A percentile compares a stretch with the other conserved stretches of the same genome.
These are phyloP conservation scores for Amphiprion percula DNA, from an alignment of 2,113 vertebrate species.

Conservation along the genomic window DNA sequence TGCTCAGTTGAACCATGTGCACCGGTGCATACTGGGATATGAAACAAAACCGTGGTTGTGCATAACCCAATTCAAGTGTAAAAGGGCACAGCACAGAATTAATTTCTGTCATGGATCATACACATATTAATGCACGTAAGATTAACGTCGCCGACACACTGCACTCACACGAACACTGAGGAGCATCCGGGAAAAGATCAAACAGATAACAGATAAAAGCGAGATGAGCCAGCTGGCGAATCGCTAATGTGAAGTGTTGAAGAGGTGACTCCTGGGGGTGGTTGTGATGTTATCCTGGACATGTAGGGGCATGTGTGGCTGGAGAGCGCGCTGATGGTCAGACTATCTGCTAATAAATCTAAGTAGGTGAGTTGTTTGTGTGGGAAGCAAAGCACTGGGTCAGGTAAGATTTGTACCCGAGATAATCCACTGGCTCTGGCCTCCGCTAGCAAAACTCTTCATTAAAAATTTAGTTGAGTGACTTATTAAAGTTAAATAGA, in stretches of 20 bases:
- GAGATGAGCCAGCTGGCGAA: slow-evolving; percentile 42
- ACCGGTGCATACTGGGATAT: slow-evolving; percentile 36
- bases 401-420: slow-evolving; percentile 39
- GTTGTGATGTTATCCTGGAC: slow-evolving; percentile 48
- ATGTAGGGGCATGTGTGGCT: slow-evolving; percentile 66
- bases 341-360: slow-evolving; percentile 62
- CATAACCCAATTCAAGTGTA: slow-evolving; percentile 28
- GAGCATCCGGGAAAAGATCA: slow-evolving; percentile 38
- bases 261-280: slow-evolving; percentile 38
- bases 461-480: too few species aligned
- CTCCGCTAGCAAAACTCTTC: neutral
- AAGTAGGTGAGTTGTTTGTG: slow-evolving; percentile 51
- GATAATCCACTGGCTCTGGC: slow-evolving; percentile 31
- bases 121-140: neutral
- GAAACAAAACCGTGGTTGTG: slow-evolving; percentile 45
- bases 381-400: slow-evolving; percentile 29
- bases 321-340: slow-evolving; percentile 66
- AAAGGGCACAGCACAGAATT: neutral
- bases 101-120: neutral
- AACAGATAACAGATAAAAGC: slow-evolving; percentile 43
- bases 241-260: slow-evolving; percentile 65
- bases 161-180: slow-evolving; percentile 10
- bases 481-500: too few species aligned
- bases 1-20: slow-evolving; percentile 67
- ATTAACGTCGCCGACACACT: neutral